These are phyloP conservation scores for Chelonia mydas DNA, from an alignment of 2,797 vertebrate species.

Conservation along the genomic window DNA sequence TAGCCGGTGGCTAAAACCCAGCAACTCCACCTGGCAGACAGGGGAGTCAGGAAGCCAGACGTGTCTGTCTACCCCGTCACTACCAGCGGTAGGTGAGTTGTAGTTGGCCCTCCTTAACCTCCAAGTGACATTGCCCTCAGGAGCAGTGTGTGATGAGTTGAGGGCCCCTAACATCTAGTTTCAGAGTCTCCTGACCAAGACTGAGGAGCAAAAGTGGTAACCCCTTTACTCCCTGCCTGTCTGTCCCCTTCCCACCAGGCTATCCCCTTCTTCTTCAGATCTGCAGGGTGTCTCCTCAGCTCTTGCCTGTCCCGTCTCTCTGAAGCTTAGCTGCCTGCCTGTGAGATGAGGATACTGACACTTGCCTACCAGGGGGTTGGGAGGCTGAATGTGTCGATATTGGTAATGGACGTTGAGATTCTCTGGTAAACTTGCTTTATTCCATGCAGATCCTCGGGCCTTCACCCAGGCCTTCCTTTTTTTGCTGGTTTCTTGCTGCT, in stretches of 20 bases:
- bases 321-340: background rate
- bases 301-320: background rate
- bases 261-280: no score
- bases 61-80: background rate
- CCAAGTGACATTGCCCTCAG: background rate
- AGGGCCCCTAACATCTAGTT: no score
- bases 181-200: no score
- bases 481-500: background rate
- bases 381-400: background rate
- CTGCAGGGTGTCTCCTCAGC: background rate
- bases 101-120: no score
- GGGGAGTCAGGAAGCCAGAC: background rate
- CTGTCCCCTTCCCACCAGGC: no score
- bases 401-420: background rate
- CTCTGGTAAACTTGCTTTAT: background rate
- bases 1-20: background rate
- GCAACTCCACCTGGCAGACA: background rate
- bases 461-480: background rate
- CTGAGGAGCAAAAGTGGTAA: no score
- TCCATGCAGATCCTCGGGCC: background rate
- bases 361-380: background rate
- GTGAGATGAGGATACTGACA: background rate
- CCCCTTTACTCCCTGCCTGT: no score
- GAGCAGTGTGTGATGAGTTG: no score
- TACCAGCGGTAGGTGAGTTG: background rate